Base-by-base conservation (phyloP, 1,140 invertebrate species). In the Sycophaga agraensis region DNA sequence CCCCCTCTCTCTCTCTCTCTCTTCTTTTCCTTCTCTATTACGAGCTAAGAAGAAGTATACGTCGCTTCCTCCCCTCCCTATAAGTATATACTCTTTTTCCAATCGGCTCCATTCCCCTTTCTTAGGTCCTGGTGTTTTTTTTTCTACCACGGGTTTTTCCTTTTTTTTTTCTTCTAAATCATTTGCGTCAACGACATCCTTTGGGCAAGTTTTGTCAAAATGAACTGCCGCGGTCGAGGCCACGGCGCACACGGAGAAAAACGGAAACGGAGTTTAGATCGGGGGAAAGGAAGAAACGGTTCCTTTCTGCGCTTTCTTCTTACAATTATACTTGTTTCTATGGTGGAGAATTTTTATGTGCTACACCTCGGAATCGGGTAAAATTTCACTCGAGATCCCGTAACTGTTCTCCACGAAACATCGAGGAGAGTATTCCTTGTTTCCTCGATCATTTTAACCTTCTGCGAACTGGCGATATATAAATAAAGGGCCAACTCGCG, bases 321-420 rank as follows among this genome's bases (percentile, higher is more conserved):
- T 46, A 45, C 14, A 56, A 56, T 45, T 56, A 54, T 45, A 45
- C 26, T 45, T 46, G 31, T 46, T 46, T 57, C 21, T 46, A 12
- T 3, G 26, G 28, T n/a, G n/a, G n/a, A n/a, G 17, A 56, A 45
- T 53, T 40, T 42, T 37, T 61, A 28, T 37, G n/a, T n/a, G n/a
- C n/a, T n/a, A n/a, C n/a, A n/a, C n/a, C n/a, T n/a, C n/a, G n/a
- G n/a, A n/a, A n/a, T n/a, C n/a, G n/a, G n/a, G n/a, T n/a, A n/a
- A n/a, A n/a, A n/a, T n/a, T n/a, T n/a, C n/a, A n/a, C n/a, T n/a
- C n/a, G n/a, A n/a, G n/a, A n/a, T n/a, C n/a, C n/a, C n/a, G n/a
- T n/a, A n/a, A n/a, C n/a, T n/a, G n/a, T n/a, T n/a, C n/a, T n/a
- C n/a, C n/a, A n/a, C n/a, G n/a, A n/a, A n/a, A n/a, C n/a, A n/a